phyloP scores from a whole-genome alignment of 2,888 invertebrate species.

The Dendrolimus pini region DNA sequence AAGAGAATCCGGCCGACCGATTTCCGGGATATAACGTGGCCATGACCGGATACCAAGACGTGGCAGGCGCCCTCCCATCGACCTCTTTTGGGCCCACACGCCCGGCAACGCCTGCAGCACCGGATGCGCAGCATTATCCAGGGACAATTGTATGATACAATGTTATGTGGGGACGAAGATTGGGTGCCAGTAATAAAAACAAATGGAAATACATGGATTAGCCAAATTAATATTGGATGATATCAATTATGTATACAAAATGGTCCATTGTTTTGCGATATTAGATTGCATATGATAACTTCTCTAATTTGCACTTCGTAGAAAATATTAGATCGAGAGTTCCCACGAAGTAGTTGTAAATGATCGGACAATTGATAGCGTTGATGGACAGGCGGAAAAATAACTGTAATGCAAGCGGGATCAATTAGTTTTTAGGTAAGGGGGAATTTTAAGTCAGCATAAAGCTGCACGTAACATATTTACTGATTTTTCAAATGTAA shows the following conservation, averaged over 20 bases:
- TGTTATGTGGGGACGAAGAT: conserved; percentile 94
- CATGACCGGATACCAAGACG: conserved; percentile 67
- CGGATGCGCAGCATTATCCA: conserved; percentile 86
- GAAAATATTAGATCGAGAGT: conserved; percentile 9
- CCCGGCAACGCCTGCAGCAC: conserved; percentile 48
- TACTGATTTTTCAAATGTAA: too few species aligned
- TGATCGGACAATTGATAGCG: conserved; percentile 2
- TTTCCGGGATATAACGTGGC: conserved; percentile 47
- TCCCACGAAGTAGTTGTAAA: conserved; percentile 11
- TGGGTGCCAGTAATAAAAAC: conserved; percentile 85
- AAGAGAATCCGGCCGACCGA: conserved; percentile 76
- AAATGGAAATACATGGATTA: conserved; percentile 77
- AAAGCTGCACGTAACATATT: conserved; percentile 32
- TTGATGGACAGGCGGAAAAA: conserved; percentile 34
- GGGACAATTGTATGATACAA: conserved; percentile 97
- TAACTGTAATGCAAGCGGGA: conserved; percentile 68
- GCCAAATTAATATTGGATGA: not conserved
- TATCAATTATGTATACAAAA: not conserved
- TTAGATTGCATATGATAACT: conserved; percentile 40
- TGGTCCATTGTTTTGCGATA: conserved; percentile 30
- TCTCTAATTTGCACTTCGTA: conserved; percentile 47
- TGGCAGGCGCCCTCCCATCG: conserved; percentile 57
- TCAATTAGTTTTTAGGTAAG: conserved; percentile 68
- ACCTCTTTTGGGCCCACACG: conserved; percentile 45
- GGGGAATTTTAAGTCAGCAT: conserved; percentile 34